Base-by-base conservation (phyloP, 2,113 vertebrate genomes). In the Sorex fumeus region DNA sequence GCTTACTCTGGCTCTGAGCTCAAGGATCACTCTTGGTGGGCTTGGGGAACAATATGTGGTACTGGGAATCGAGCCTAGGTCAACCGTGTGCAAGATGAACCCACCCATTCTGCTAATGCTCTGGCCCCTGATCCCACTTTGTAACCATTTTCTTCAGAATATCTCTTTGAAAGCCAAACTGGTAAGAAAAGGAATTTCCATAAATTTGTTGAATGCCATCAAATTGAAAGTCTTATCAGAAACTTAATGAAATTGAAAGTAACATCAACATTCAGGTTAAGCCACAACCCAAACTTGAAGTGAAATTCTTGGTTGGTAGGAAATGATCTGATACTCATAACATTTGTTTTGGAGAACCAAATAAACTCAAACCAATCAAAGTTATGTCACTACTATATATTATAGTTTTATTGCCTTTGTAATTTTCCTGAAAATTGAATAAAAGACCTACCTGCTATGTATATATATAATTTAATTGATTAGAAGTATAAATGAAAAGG, bases 161-260 rank as follows among this genome's bases (percentile, higher is more conserved):
- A 2, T 82, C 3, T 82, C 40, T 36, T 27, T 78, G 34, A 28
- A 71, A 47, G 53, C 18, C 69, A 77, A 92, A 87, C 16, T 82
- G 32, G 86, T 30, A 87, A 86, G 66, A 66, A 70, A 45, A 88
- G 45, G 13, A 83, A 87, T 87, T 86, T 94, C 16, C n/a, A 43
- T 93, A 76, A 36, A 60, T 86, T 89, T 84, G 25, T 80, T 66
- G 83, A 91, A 84, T 88, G 15, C 19, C 53, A 91, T 91, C 32
- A 78, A 18, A 69, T 69, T 18, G 76, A 74, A 92, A 78, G 27
- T 90, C 62, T 70, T 16, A 60, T 83, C n/a, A 75, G 47, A 95
- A 87, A 80, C 40, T 32, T 64, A 75, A 75, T 45, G 28, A 8
- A 79, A 75, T 11, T n/a, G 53, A 78, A 83, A 87, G 74, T 81